phyloP scores from a whole-genome alignment of 2,888 invertebrate species.

The Teinopalpus imperialis region DNA sequence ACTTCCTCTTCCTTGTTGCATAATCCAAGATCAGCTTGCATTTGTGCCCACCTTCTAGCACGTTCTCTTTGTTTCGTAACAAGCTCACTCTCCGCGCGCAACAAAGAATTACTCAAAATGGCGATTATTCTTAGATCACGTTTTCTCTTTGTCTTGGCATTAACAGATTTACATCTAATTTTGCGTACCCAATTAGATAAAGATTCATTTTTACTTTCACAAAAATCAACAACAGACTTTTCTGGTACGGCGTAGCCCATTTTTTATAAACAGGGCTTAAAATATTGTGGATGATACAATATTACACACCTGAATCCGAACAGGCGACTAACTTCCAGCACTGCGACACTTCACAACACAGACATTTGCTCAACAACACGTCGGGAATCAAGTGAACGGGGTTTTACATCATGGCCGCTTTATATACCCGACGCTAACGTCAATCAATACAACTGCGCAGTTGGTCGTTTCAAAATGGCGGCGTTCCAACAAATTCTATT shows the following conservation, averaged over 20 bases:
- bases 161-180: slow-evolving; percentile 83
- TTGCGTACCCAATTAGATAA: slow-evolving; percentile 84
- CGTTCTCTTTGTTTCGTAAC: slow-evolving; percentile 83
- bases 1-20: slow-evolving; percentile 70
- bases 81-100: slow-evolving; percentile 83
- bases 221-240: slow-evolving; percentile 73
- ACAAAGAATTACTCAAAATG: slow-evolving; percentile 82
- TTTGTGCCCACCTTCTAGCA: slow-evolving; percentile 82
- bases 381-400: slow-evolving; percentile 44
- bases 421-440: slow-evolving; percentile 54
- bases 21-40: slow-evolving; percentile 76
- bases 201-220: slow-evolving; percentile 81
- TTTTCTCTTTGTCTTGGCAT: slow-evolving; percentile 79
- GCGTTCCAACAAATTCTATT: slow-evolving; percentile 28
- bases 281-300: slow-evolving; percentile 58
- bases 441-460: slow-evolving; percentile 55
- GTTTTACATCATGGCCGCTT: slow-evolving; percentile 59
- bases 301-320: slow-evolving; percentile 78
- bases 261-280: slow-evolving; percentile 45
- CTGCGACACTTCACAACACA: slow-evolving; percentile 61
- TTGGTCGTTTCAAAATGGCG: slow-evolving; percentile 63
- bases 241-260: slow-evolving; percentile 75
- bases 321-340: slow-evolving; percentile 60
- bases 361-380: slow-evolving; percentile 57
- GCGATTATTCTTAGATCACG: slow-evolving; percentile 85